Base-by-base conservation (phyloP, 2,888 invertebrate genomes). In the Xanthorhoe designata region DNA sequence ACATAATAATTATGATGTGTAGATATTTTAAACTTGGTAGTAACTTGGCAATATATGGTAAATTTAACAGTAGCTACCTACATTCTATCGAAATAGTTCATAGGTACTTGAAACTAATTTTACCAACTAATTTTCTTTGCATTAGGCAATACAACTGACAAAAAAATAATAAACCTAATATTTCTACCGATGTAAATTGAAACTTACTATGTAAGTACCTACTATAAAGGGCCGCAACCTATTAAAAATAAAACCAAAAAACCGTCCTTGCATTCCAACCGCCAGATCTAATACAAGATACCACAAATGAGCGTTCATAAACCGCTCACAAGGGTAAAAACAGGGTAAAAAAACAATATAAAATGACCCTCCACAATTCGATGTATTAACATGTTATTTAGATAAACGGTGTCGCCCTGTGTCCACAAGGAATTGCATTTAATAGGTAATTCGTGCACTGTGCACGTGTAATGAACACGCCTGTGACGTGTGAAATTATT, bases 351-450 rank as follows among this genome's bases (percentile, higher is more conserved):
- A 62, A 50, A 66, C 45, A 82, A 81, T 80, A 80, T 80, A 80
- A 80, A 80, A 77, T 74, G 77, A 80, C 80, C 83, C 83, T 78
- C 74, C 62, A 50, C 66, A 62, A 47, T 64, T 64, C 69, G 68
- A 71, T 76, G 75, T 86, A 85, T 87, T 85, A 86, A 83, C 87
- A 86, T 88, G 88, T 86, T 88, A 88, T 90, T 90, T 83, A 83
- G 84, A 86, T 89, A 89, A 89, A 84, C 78, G 82, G 81, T 84
- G 85, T 85, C 83, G 84, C 84, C 73, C 70, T 77, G 76, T 70
- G 75, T 63, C 61, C 64, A 70, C 60, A 61, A 65, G 68, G 69
- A 69, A 68, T 69, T 63, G 66, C 64, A 67, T 64, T 66, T 71
- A 73, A 71, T 73, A 71, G 71, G 61, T 66, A 67, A 70, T 68